Conservation (phyloP, 2,113 vertebrate species). For the Microtus ochrogaster region DNA sequence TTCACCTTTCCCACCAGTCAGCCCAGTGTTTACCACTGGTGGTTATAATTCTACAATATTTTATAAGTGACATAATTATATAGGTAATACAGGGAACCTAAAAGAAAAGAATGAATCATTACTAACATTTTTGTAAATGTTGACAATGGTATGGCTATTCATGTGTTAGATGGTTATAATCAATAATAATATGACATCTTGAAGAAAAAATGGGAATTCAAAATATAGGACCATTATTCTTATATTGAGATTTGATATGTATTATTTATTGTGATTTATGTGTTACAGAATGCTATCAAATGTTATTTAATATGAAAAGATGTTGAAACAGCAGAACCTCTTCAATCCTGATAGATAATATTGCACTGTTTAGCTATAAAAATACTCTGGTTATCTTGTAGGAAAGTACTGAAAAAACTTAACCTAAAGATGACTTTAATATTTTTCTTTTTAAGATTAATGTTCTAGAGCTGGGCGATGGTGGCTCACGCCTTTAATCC, state of each 20-base stretch:
- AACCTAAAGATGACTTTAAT: slow-evolving; percentile 12
- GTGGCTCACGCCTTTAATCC: too few relatives aligned
- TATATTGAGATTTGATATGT: not conserved
- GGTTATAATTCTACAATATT: not conserved
- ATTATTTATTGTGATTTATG: slow-evolving; percentile 5
- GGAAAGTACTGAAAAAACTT: slow-evolving; percentile 52
- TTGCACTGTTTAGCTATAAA: not conserved
- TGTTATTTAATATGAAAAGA: slow-evolving; percentile 52
- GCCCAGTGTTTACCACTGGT: not conserved
- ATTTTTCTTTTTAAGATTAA: slow-evolving; percentile 43
- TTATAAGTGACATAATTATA: not conserved
- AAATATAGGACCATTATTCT: not conserved
- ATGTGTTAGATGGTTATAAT: not conserved
- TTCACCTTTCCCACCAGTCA: not conserved
- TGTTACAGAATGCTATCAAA: not conserved
- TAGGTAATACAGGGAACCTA: not conserved
- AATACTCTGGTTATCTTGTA: slow-evolving; percentile 19
- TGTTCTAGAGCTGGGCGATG: too few relatives aligned
- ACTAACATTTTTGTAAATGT: slow-evolving; percentile 8
- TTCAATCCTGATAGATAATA: slow-evolving; percentile 23
- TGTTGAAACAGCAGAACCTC: slow-evolving; percentile 6
- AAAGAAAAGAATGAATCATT: not conserved
- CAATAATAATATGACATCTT: not conserved
- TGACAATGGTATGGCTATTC: not conserved
- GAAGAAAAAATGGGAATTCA: not conserved